Percentiles rank a stretch among this genome's conserved stretches.
Evolutionary conservation across 2,797 vertebrate species (phyloP).

Genomic region (Hirundo rustica): DNA sequence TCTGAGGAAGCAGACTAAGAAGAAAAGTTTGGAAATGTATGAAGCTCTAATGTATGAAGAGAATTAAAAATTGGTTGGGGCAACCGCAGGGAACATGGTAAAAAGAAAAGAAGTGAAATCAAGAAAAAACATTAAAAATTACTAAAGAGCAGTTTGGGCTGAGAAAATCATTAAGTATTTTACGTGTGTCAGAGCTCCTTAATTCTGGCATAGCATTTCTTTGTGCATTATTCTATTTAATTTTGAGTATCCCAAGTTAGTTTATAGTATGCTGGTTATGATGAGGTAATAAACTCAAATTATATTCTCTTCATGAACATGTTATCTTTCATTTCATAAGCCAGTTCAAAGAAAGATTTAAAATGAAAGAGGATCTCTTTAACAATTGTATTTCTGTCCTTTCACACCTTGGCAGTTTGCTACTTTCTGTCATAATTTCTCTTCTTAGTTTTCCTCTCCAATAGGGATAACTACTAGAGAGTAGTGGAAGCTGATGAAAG

Average conservation of each 20-base stretch:
- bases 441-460: not conserved
- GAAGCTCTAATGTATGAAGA: not conserved
- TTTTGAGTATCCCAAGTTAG: not conserved
- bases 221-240: not conserved
- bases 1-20: not conserved
- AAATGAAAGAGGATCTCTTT: not conserved
- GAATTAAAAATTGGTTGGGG: not conserved
- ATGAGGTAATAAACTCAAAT: slow-evolving; percentile 10
- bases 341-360: not conserved
- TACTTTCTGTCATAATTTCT: not conserved
- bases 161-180: not conserved
- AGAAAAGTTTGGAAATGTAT: not conserved
- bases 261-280: not conserved
- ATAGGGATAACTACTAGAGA: not conserved
- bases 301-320: not conserved
- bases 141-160: not conserved
- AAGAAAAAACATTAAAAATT: not conserved
- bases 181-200: not conserved
- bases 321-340: not conserved
- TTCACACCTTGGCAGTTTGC: not conserved
- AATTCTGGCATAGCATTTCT: not conserved
- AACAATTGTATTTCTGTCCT: not conserved
- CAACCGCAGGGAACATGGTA: not conserved
- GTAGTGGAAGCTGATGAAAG: not conserved
- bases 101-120: not conserved